Evolutionary conservation across 2,797 vertebrate genomes (phyloP), one percentile per base, ranked within the genome.

Genomic region (Enteromius treurensis): DNA sequence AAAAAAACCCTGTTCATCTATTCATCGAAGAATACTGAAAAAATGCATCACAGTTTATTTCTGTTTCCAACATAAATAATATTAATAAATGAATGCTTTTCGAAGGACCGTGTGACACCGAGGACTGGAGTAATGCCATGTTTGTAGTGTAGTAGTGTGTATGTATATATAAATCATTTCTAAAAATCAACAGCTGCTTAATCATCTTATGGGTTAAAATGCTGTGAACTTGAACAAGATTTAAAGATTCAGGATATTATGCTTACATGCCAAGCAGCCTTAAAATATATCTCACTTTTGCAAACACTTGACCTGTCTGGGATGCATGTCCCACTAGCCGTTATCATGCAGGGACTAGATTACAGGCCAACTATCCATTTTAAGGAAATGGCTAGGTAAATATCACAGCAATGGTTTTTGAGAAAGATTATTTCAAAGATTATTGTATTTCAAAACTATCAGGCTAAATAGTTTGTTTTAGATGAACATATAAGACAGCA

Each of bases 181-280:
- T 47, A 83, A 80, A 77, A 37, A 14, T 37, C 73, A 58, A 42
- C 42, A 29, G 32, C 15, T 53, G 49, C 40, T 23, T 77, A 78
- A 87, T 82, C 79, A 68, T 79, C 85, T 81, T 84, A 71, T 3
- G 29, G 40, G 58, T 82, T 81, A 71, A 84, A 42, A 81, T 19
- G 58, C 10, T 45, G 58, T 74, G 68, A 62, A 42, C 65, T 79
- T 70, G 78, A 45, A n/a, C 47, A 60, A 26, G n/a, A n/a, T 40
- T 55, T 21, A 47, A 15, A 73, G n/a, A 29, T 37, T 9, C 42
- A 60, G 51, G 23, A 80, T 71, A 60, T 45, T 1, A 58, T 60
- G n/a, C 34, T 70, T 34, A 45, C 19, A 21, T 53, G 21, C 29
- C 1, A n/a, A 67, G 47, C 9, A 29, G 3, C 10, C 3, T 65